Base-by-base conservation (phyloP, 64 coral and sea anemone species). In the Exaiptasia diaphana region DNA sequence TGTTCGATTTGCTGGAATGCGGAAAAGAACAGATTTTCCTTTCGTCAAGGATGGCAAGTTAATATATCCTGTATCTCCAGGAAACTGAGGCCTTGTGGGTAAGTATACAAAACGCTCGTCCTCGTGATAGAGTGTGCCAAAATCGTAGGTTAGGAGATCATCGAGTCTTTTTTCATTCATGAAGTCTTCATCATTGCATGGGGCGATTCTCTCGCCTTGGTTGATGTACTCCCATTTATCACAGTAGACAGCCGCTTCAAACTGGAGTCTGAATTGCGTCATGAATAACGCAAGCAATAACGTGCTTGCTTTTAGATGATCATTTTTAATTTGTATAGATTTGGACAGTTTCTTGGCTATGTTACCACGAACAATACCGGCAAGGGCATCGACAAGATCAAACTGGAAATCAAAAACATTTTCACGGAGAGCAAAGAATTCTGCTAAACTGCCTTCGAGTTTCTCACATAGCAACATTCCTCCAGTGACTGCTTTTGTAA, bases 401-500 rank as follows among this genome's bases (percentile, higher is more conserved):
- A 89, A 89, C 22, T 89, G 86, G 32, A 89, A 89, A 29, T 89
- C 77, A 39, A 89, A 89, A 22, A 89, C 64, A 9, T 81, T 44
- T 53, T 89, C 86, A 40, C 86, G 4, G 27, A 81, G 76, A 0
- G 86, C 34, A 3, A 46, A 57, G 9, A 65, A 89, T 45, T 89
- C 86, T 20, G 86, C 86, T 17, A 89, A 41, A 26, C 76, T 74
- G 8, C 86, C 86, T 17, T 89, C 86, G 5, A 89, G 53, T 12
- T 39, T 72, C 25, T 89, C 86, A 38, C 86, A 89, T 5, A 81
- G 3, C 32, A 80, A 27, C 67, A 80, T 41, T n/a, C n/a, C 52
- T 20, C 68, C 86, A 20, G 53, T 15, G 10, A 65, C 83, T 0
- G 29, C 41, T 40, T 79, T 63, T 4, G 40, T 23, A 38, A 81